A percentile compares a stretch with the other conserved stretches of the same genome.
phyloP scores from a whole-genome alignment of 1,140 invertebrate genomes.

The Holotrichia oblita region DNA sequence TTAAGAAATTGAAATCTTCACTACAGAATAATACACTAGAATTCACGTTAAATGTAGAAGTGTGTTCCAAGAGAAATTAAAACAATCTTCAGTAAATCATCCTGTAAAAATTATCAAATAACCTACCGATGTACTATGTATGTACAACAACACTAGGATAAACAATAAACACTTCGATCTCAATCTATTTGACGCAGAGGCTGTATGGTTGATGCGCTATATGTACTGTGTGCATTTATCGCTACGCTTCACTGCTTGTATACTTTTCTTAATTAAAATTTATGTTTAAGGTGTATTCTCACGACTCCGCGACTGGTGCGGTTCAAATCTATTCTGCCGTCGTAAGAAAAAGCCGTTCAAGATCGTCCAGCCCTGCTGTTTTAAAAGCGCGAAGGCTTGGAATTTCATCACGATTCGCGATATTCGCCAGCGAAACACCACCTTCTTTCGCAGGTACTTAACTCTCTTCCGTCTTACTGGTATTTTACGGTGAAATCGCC shows the following conservation, averaged over 20 bases:
- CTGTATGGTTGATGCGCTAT: not conserved
- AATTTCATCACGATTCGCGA: slow-evolving; percentile 6
- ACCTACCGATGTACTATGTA: too few species aligned
- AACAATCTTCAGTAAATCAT: not conserved
- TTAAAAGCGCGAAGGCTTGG: slow-evolving; percentile 24
- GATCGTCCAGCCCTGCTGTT: not conserved
- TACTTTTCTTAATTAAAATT: slow-evolving; percentile 14
- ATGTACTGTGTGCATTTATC: not conserved
- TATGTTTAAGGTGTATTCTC: slow-evolving; percentile 32
- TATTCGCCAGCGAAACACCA: not conserved
- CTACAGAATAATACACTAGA: too few species aligned
- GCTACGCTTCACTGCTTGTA: not conserved
- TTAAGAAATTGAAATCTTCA: too few species aligned
- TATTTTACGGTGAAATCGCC: not conserved
- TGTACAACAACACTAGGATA: not conserved
- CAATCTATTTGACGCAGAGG: not conserved
- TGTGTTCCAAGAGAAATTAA: too few species aligned
- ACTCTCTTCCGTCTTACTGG: not conserved
- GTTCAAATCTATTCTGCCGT: not conserved
- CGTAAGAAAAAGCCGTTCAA: not conserved
- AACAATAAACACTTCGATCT: not conserved
- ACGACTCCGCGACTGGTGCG: not conserved
- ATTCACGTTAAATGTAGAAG: too few species aligned
- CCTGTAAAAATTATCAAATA: not conserved
- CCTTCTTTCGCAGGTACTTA: not conserved